Evolutionary conservation across 2,888 invertebrate species (phyloP), one percentile per base, ranked within the genome.

Genomic region (Drosophila neonasuta): DNA sequence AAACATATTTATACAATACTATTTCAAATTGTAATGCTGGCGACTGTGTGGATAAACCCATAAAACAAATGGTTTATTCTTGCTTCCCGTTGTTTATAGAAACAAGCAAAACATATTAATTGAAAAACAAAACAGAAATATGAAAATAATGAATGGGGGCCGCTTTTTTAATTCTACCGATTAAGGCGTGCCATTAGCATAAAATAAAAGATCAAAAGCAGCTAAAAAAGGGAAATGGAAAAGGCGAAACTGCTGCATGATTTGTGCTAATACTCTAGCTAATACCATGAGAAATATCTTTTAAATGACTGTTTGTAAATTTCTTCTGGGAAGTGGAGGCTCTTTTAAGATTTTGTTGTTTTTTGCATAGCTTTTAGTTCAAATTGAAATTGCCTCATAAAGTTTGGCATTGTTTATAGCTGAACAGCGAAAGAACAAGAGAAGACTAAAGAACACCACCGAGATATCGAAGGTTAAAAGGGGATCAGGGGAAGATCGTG

Each of bases 351-450:
- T 36, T 36, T 10, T 24, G 6, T 24, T 24, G 24, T 58, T 58
- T 17, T 29, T 63, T 45, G 30, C 34, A 39, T 9, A 55, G 48
- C 45, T 50, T 68, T 62, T 77, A 71, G 63, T 60, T 56, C 49
- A 60, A 67, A 61, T 66, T 29, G 52, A 44, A 66, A 69, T 69
- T 71, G 50, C 68, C 84, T 63, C 81, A 78, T 71, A 62, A 63
- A 60, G 56, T 49, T 48, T 13, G 44, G 15, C 10, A 60, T 69
- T 80, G 75, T 78, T 79, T 79, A 78, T 67, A 36, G 29, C 52
- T 9, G 34, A 48, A 10, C 11, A 36, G 17, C 11, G 46, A 3
- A 54, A 54, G 29, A 32, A 36, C 5, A 11, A n/a, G 36, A 36
- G 11, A 2, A n/a, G n/a, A 46, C 24, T 32, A 44, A 34, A 55